These are phyloP conservation scores for Rotaria socialis DNA, from an alignment of 2,888 invertebrate genomes.

Conservation along the genomic window DNA sequence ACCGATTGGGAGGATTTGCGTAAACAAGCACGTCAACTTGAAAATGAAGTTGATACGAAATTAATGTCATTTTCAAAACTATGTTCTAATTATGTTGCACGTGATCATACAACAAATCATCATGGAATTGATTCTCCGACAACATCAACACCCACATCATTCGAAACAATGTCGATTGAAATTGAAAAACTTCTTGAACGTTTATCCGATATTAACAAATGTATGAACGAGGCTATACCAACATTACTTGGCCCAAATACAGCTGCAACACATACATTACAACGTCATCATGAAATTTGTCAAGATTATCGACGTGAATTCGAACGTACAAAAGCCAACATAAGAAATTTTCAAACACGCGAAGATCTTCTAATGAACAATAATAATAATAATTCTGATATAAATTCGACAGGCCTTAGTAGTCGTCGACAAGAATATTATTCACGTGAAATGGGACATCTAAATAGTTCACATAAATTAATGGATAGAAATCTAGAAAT, in stretches of 20 bases:
- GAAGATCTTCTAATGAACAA: constrained; percentile 70
- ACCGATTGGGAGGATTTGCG: constrained; percentile 69
- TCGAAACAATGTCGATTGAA: constrained; percentile 85
- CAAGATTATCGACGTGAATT: constrained; percentile 87
- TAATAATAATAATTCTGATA: constrained; percentile 50
- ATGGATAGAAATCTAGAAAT: constrained; percentile 21
- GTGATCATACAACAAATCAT: neutral
- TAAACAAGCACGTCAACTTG: constrained; percentile 83
- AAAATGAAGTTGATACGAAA: constrained; percentile 93
- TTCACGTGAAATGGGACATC: constrained; percentile 73
- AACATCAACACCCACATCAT: constrained; percentile 59
- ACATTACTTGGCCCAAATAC: constrained; percentile 62
- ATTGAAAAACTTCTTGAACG: constrained; percentile 75
- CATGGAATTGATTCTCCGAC: constrained; percentile 9
- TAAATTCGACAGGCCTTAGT: constrained; percentile 12
- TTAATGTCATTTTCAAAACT: constrained; percentile 89
- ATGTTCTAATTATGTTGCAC: constrained; percentile 64
- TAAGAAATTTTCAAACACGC: constrained; percentile 68
- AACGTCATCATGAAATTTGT: constrained; percentile 84
- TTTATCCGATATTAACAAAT: constrained; percentile 66
- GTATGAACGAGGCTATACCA: constrained; percentile 37
- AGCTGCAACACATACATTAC: constrained; percentile 77
- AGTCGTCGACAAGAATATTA: constrained; percentile 35
- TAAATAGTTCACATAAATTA: constrained; percentile 67
- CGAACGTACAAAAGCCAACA: constrained; percentile 74